phyloP scores from a whole-genome alignment of 2,888 invertebrate genomes.

The Drosophila melanosoma region DNA sequence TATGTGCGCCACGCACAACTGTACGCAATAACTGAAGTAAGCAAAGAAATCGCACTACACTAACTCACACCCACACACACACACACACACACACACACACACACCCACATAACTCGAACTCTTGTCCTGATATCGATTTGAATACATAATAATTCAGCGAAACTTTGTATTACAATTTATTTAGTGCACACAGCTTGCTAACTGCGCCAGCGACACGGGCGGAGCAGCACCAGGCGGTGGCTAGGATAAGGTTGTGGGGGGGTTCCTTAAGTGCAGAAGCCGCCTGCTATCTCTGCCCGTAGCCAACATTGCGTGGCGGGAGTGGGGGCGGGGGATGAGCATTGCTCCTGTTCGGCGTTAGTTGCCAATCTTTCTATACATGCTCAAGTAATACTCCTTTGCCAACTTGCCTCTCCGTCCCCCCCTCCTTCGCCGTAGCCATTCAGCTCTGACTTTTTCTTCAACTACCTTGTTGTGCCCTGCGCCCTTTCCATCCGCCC shows the following conservation, averaged over 20 bases:
- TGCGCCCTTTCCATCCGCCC: neutral
- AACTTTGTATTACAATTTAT: constrained; percentile 81
- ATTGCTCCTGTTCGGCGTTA: constrained; percentile 21
- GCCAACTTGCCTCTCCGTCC: constrained; percentile 48
- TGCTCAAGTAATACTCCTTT: constrained; percentile 68
- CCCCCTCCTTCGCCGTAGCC: neutral
- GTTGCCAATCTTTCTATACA: constrained; percentile 73
- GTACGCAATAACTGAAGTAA: constrained; percentile 21
- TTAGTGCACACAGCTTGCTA: constrained; percentile 66
- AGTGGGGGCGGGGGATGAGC: too few species aligned
- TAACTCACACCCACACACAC: constrained; percentile 1
- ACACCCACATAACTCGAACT: constrained; percentile 45
- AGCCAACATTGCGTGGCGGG: neutral
- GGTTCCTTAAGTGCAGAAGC: constrained; percentile 20
- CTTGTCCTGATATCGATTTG: constrained; percentile 73
- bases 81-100: constrained; percentile 10
- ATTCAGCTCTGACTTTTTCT: constrained; percentile 18
- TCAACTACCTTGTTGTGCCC: constrained; percentile 37
- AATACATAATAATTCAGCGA: constrained; percentile 79
- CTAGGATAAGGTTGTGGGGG: neutral
- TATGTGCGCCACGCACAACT: constrained; percentile 36
- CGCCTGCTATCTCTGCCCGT: constrained; percentile 14
- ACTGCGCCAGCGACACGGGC: constrained; percentile 16
- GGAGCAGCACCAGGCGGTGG: neutral
- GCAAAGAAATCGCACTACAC: constrained; percentile 27